Percentiles rank a stretch among this genome's conserved stretches.
Evolutionary conservation across 2,888 invertebrate species (phyloP).

Genomic region (Lomographa bimaculata): DNA sequence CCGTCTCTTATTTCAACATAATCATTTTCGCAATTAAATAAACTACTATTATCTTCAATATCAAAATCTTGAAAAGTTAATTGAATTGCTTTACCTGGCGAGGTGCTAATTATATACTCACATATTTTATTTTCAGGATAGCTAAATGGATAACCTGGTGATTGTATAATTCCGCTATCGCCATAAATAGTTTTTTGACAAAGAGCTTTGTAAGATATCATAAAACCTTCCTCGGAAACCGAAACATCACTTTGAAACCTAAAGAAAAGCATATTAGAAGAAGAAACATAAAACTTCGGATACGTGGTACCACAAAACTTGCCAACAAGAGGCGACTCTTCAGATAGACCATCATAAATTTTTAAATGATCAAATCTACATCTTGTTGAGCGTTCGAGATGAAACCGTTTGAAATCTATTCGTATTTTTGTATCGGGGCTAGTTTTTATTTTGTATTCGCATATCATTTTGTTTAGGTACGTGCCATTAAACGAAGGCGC

Average conservation of each 20-base stretch:
- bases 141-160: slow-evolving; percentile 89
- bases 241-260: slow-evolving; percentile 79
- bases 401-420: slow-evolving; percentile 86
- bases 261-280: slow-evolving; percentile 78
- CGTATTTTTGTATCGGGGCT: slow-evolving; percentile 85
- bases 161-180: slow-evolving; percentile 85
- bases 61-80: slow-evolving; percentile 87
- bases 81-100: slow-evolving; percentile 85
- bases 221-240: slow-evolving; percentile 55
- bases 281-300: slow-evolving; percentile 85
- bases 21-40: slow-evolving; percentile 61
- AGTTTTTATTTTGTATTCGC: slow-evolving; percentile 92
- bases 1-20: slow-evolving; percentile 88
- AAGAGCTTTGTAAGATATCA: slow-evolving; percentile 57
- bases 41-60: slow-evolving; percentile 73
- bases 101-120: slow-evolving; percentile 86
- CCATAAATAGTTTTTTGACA: slow-evolving; percentile 74
- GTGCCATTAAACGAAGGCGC: slow-evolving; percentile 84
- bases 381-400: slow-evolving; percentile 82
- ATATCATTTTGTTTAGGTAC: slow-evolving; percentile 85
- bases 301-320: slow-evolving; percentile 88
- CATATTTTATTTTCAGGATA: slow-evolving; percentile 87
- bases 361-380: slow-evolving; percentile 86
- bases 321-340: slow-evolving; percentile 86
- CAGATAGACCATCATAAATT: slow-evolving; percentile 87